Base-by-base conservation (phyloP, 2,888 invertebrate species). In the Tiliacea aurago region DNA sequence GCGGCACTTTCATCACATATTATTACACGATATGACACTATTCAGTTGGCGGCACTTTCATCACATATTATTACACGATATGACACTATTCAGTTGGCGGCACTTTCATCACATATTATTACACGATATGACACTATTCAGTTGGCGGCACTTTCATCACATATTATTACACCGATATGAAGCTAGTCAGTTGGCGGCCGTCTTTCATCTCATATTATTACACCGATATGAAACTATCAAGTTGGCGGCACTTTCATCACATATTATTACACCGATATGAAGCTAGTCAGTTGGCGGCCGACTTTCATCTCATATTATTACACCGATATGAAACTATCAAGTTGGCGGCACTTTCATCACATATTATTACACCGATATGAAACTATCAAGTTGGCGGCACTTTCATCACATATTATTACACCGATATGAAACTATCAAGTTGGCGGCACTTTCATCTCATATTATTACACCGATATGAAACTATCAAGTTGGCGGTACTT, bases 351-450 rank as follows among this genome's bases (percentile, higher is more conserved):
- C 47, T 67, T n/a, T 68, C 73, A 55, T 41, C 41, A 59, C 64
- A 66, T 66, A 28, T n/a, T n/a, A n/a, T n/a, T n/a, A n/a, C n/a
- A n/a, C 28, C 37, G 13, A 13, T 20, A 55, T n/a, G 20, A 33
- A 64, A n/a, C 3, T 45, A 56, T 45, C 33, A 64, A 37, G 45
- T 20, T 51, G 33, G 53, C 55, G 53, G 62, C 58, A 62, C 47
- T 67, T n/a, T 68, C 73, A 55, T 41, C 41, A 59, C 64, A 66
- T 66, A 28, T n/a, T n/a, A n/a, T n/a, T n/a, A n/a, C n/a, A n/a
- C 28, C 37, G 13, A 13, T 20, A 55, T n/a, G 20, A 33, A 64
- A n/a, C 3, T 45, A 56, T 45, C 33, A 64, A 37, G 45, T 20
- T 51, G 33, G 53, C 55, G 53, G 62, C 58, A 62, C 47, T 67